Evolutionary conservation across 2,797 vertebrate genomes (phyloP), one percentile per base, ranked within the genome.

Genomic region (Anolis apletophallus): DNA sequence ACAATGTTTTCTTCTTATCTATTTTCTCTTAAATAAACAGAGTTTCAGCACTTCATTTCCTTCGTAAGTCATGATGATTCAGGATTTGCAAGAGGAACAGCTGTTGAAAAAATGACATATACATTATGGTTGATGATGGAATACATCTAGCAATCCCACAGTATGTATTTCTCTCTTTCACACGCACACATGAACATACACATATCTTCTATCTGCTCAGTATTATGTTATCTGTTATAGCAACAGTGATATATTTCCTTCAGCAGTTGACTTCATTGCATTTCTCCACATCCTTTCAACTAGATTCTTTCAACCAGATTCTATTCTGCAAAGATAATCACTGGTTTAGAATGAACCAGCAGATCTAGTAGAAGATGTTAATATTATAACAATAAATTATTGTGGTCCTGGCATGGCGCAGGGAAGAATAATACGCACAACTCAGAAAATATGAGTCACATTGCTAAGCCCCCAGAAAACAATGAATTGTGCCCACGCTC

Each of bases 271-370:
- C 68, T 46, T 74, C 88, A 73, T 8, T 3, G 73, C 0, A 72
- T 16, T 71, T 23, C 26, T 76, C 57, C 78, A 1, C 52, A 2
- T 0, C 8, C 50, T 87, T 79, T 89, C 57, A 34, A 5, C 3
- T 80, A 75, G 89, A 71, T 61, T 50, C 10, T 87, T n/a, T 67
- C 6, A 87, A 73, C n/a, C n/a, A 83, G 1, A 64, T 61, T 88
- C 54, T 0, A 55, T 13, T 83, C 1, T 12, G 8, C 80, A 77
- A 14, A 52, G 81, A 1, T 54, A 91, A 59, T 11, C 0, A 5
- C 16, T 0, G 46, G 0, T 36, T 82, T 59, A 52, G 86, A 68
- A 71, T 67, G 29, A 0, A 29, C 17, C 2, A 46, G 0, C n/a
- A 19, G 26, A 17, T 13, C 0, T 19, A 1, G 6, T 2, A 26